Conservation (phyloP, 2,797 vertebrate species). For the Morelia viridis region DNA sequence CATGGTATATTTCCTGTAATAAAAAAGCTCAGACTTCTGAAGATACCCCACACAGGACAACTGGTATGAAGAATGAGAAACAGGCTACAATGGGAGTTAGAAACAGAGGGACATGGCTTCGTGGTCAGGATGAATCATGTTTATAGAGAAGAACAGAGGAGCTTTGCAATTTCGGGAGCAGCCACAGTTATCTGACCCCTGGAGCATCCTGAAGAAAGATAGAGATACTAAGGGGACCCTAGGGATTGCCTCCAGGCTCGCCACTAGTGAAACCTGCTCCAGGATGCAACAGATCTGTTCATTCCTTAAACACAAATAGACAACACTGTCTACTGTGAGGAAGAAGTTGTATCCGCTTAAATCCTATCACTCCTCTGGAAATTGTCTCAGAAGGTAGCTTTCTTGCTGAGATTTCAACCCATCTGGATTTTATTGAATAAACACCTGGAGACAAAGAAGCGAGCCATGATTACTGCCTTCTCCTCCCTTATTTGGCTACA, state of each 20-base stretch:
- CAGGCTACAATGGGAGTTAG: neutral
- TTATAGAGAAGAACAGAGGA: neutral
- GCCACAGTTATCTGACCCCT: neutral
- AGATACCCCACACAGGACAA: neutral
- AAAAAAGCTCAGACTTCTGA: neutral
- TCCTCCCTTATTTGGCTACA: slow-evolving; percentile 4
- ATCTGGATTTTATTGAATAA: neutral
- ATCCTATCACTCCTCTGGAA: neutral
- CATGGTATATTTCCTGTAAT: neutral
- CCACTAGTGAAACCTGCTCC: neutral
- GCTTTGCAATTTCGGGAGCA: neutral
- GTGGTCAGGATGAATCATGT: neutral
- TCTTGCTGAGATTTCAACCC: neutral
- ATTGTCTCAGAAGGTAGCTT: neutral
- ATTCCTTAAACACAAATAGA: neutral
- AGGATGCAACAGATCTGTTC: neutral
- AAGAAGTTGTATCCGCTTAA: neutral
- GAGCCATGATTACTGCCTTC: neutral
- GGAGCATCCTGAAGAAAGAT: neutral
- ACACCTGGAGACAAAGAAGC: neutral
- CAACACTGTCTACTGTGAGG: neutral
- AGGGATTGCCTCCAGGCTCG: neutral
- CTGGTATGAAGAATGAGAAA: slow-evolving; percentile 11
- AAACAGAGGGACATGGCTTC: neutral
- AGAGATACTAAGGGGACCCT: neutral